Conservation (phyloP, 1,140 invertebrate genomes). For the Battus philenor region DNA sequence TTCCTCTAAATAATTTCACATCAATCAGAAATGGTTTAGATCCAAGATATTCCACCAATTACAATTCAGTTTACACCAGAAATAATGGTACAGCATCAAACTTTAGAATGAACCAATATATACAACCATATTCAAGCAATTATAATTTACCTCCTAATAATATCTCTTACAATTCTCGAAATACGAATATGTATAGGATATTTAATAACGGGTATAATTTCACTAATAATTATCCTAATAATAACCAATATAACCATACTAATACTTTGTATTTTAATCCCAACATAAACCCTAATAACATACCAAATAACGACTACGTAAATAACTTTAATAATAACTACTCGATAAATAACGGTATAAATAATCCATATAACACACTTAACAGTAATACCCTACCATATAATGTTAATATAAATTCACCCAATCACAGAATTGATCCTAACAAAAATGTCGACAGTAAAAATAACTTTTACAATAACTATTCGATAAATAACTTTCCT, state of each 20-base stretch:
- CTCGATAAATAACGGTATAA: background rate
- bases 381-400: too few relatives aligned
- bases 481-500: background rate
- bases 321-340: constrained; percentile 1
- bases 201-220: too few relatives aligned
- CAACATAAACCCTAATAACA: background rate
- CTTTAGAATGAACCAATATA: background rate
- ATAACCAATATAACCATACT: too few relatives aligned
- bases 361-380: too few relatives aligned
- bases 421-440: background rate
- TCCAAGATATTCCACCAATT: too few relatives aligned
- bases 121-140: background rate
- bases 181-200: too few relatives aligned
- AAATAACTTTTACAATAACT: background rate
- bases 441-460: background rate
- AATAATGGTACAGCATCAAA: too few relatives aligned
- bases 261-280: background rate
- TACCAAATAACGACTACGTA: background rate
- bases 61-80: too few relatives aligned
- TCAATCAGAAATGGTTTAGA: too few relatives aligned
- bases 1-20: too few relatives aligned
- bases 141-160: background rate
- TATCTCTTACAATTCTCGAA: background rate
- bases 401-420: background rate
- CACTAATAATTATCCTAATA: too few relatives aligned